Conservation (phyloP, 2,797 vertebrate genomes). For the Lates japonicus region DNA sequence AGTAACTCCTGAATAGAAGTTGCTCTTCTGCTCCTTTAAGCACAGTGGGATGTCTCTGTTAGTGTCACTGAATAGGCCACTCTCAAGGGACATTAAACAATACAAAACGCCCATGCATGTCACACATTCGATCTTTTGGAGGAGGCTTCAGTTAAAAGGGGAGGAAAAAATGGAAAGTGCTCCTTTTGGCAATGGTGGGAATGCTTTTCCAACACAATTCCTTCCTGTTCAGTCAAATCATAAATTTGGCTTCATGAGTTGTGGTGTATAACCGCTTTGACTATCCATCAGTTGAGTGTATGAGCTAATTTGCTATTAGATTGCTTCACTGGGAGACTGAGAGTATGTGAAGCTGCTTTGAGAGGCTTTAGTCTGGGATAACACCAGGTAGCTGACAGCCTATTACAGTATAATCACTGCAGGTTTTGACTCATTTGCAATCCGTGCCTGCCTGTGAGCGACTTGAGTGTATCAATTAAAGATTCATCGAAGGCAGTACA, state of each 20-base stretch:
- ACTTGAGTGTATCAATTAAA: slow-evolving; percentile 77
- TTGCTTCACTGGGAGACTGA: slow-evolving; percentile 16
- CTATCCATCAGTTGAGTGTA: not conserved
- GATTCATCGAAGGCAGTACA: slow-evolving; percentile 67
- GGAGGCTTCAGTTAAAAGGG: not conserved
- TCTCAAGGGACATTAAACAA: slow-evolving; percentile 49
- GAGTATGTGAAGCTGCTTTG: slow-evolving; percentile 38
- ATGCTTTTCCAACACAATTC: not conserved
- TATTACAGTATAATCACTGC: slow-evolving; percentile 66
- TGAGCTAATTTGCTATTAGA: slow-evolving; percentile 37
- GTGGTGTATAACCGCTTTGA: not conserved
- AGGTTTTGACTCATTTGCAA: slow-evolving; percentile 71
- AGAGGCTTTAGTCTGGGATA: slow-evolving; percentile 42
- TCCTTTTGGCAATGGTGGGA: not conserved
- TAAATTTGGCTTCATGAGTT: not conserved
- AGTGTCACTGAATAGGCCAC: not conserved
- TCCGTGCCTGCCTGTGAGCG: slow-evolving; percentile 56
- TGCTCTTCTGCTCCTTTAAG: slow-evolving; percentile 11
- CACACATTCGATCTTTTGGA: slow-evolving; percentile 15
- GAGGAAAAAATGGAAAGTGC: not conserved
- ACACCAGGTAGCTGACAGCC: slow-evolving; percentile 57
- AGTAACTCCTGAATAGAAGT: slow-evolving; percentile 2
- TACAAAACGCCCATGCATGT: slow-evolving; percentile 22
- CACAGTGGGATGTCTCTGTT: slow-evolving; percentile 1
- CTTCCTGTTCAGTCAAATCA: not conserved